Base-by-base conservation (phyloP, 2,888 invertebrate species). In the Sinohyriopsis cumingii region DNA sequence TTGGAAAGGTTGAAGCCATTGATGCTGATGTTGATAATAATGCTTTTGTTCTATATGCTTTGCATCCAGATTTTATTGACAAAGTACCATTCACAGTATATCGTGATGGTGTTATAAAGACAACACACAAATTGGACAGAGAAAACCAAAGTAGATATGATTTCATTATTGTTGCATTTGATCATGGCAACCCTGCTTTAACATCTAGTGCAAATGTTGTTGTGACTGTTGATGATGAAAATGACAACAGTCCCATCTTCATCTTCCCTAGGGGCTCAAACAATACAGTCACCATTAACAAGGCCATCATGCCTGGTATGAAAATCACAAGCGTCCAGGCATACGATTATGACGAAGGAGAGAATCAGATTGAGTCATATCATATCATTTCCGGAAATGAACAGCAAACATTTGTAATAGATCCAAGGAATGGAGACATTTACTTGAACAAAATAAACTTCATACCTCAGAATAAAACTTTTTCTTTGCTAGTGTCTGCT, bases 11-110 rank as follows among this genome's bases (percentile, higher is more conserved):
- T 1, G 94, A 96, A 76, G 98, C 98, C 0, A 95, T 95, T 0
- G 98, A 98, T 90, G 94, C 95, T 85, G 98, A 98, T 87, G 93
- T 94, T 56, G 97, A 96, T 3, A 94, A 95, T 83, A 98, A 98
- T 90, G 95, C 95, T 24, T 95, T 73, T 28, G 63, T 79, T 1
- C 76, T 78, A 68, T 82, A 75, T 67, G 64, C 69, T 24, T 72
- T 78, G 3, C 74, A 78, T 61, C 68, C 71, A 55, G 77, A 75
- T 19, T 71, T 68, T 54, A 62, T 61, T 5, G 54, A 54, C 18
- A 61, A 59, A 22, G 56, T 75, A 4, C 85, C 85, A 1, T 85
- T 85, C 66, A 65, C 71, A 33, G 66, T 84, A 1, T 68, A 73
- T 25, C 71, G 73, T 1, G 72, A 76, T 63, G 85, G 85, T 33